Conservation (phyloP, 2,888 invertebrate genomes). For the Phragmatobia fuliginosa region DNA sequence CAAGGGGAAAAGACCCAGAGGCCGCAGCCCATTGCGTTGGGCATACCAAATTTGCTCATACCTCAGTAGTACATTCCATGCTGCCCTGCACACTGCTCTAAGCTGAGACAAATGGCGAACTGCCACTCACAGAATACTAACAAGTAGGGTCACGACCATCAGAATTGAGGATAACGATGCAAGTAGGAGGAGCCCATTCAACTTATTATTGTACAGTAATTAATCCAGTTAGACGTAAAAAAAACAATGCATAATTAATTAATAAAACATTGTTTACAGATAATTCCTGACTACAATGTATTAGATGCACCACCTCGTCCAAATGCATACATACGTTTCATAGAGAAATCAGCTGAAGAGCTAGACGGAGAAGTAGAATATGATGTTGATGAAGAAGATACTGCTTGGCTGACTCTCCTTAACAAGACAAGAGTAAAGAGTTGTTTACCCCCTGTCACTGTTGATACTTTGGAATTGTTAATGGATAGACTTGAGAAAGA, state of each 20-base stretch:
- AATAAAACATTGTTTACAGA: slow-evolving; percentile 50
- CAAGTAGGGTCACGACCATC: no score
- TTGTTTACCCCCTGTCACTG: slow-evolving; percentile 91
- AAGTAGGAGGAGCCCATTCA: no score
- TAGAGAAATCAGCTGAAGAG: slow-evolving; percentile 97
- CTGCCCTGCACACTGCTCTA: no score
- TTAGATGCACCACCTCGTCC: slow-evolving; percentile 94
- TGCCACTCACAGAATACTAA: no score
- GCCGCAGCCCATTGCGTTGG: no score
- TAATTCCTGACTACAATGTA: slow-evolving; percentile 92
- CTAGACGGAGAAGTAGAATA: slow-evolving; percentile 97
- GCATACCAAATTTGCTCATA: no score
- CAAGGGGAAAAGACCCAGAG: no score
- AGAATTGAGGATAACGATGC: no score
- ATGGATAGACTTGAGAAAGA: slow-evolving; percentile 99
- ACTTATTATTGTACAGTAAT: no score
- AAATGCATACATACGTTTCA: slow-evolving; percentile 96
- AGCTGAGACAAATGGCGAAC: no score
- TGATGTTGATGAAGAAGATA: slow-evolving; percentile 99
- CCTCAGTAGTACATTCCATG: no score
- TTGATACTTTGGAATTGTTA: slow-evolving; percentile 96
- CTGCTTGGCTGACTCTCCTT: slow-evolving; percentile 96
- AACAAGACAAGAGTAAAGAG: slow-evolving; percentile 93
- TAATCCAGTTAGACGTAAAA: no score
- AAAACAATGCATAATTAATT: background rate